A percentile compares a stretch with the other conserved stretches of the same genome.
These are phyloP conservation scores for Ormyrus thymus DNA, from an alignment of 2,888 invertebrate species.

Conservation along the genomic window DNA sequence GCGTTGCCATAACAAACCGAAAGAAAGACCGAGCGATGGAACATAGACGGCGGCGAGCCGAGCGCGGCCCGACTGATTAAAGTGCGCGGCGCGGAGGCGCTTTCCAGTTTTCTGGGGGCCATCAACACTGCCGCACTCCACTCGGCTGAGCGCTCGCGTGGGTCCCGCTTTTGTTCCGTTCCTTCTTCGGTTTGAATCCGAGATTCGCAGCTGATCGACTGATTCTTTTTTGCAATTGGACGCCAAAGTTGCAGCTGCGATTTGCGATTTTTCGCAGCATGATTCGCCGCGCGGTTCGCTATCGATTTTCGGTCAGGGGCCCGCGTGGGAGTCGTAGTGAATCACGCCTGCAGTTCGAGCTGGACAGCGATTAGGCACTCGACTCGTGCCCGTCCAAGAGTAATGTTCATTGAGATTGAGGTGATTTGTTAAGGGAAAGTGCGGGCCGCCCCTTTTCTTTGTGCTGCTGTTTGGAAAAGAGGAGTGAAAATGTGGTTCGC, in stretches of 20 bases:
- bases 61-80: constrained; percentile 55
- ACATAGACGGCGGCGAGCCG: neutral
- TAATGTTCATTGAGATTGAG: no score
- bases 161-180: no score
- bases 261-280: no score
- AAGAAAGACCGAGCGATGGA: neutral
- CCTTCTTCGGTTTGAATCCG: no score
- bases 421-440: no score
- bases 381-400: no score
- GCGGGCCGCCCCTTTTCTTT: no score
- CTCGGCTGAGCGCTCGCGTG: neutral
- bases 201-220: no score
- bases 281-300: neutral
- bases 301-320: constrained; percentile 29
- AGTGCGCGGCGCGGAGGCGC: constrained; percentile 57
- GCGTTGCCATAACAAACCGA: constrained; percentile 40
- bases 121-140: constrained; percentile 53
- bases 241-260: neutral
- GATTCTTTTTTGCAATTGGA: neutral
- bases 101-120: constrained; percentile 69
- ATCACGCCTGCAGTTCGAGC: constrained; percentile 13
- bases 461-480: no score
- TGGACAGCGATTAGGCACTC: neutral
- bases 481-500: constrained; percentile 64
- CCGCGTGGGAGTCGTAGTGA: constrained; percentile 19